Conservation (phyloP, 2,797 vertebrate species). For the Phataginus tetradactyla region DNA sequence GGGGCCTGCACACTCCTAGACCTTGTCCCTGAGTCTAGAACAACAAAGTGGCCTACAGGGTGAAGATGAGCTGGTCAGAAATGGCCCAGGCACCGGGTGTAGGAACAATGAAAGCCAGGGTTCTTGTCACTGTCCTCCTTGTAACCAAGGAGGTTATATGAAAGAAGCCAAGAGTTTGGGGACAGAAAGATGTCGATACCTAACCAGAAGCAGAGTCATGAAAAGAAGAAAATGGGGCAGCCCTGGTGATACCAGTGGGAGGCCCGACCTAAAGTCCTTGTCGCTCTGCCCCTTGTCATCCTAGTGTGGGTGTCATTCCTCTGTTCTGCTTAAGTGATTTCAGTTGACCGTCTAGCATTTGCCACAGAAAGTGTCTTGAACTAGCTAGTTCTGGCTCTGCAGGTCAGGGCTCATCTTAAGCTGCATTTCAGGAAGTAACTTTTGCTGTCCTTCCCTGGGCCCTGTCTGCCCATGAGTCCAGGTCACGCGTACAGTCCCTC, state of each 20-base stretch:
- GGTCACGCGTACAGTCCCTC: background rate
- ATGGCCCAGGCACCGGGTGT: background rate
- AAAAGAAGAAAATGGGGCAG: background rate
- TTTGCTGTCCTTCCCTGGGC: background rate
- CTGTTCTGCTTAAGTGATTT: background rate
- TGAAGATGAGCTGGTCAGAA: background rate
- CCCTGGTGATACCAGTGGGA: background rate
- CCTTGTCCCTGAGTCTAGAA: background rate
- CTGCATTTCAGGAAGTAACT: background rate
- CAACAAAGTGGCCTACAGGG: background rate
- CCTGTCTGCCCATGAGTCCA: background rate
- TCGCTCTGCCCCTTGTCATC: no score
- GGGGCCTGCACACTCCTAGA: background rate
- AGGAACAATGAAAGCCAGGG: background rate
- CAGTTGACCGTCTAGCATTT: background rate
- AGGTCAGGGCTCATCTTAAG: background rate
- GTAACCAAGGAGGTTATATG: background rate
- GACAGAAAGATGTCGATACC: background rate
- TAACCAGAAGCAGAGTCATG: background rate
- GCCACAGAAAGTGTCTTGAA: background rate
- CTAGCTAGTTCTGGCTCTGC: background rate
- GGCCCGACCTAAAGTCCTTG: background rate
- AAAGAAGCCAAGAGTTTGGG: background rate
- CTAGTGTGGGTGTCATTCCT: no score
- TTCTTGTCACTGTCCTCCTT: background rate